phyloP scores from a whole-genome alignment of 2,888 invertebrate species.

The Aporophyla lueneburgensis region DNA sequence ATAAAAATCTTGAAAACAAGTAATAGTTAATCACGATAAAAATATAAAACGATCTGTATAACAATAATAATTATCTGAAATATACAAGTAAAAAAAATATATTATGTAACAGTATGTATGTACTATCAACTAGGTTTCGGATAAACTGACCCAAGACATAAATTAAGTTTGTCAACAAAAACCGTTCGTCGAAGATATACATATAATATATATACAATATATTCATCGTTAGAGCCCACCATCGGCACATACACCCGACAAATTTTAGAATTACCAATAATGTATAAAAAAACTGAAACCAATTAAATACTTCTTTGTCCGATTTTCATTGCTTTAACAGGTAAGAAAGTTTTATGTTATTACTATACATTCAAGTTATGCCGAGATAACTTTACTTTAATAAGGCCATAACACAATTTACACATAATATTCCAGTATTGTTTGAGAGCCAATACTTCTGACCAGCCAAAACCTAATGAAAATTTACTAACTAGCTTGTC shows the following conservation, averaged over 20 bases:
- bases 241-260: conserved; percentile 39
- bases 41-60: conserved; percentile 88
- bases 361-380: conserved; percentile 72
- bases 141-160: conserved; percentile 75
- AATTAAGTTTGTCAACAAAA: conserved; percentile 69
- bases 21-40: conserved; percentile 85
- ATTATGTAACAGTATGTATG: conserved; percentile 84
- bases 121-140: conserved; percentile 82
- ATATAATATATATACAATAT: conserved; percentile 55
- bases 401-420: conserved; percentile 85
- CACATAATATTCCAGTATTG: conserved; percentile 71
- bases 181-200: conserved; percentile 66
- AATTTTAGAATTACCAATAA: conserved; percentile 49
- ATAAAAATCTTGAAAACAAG: conserved; percentile 82
- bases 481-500: conserved; percentile 83
- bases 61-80: conserved; percentile 90
- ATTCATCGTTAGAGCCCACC: conserved; percentile 47
- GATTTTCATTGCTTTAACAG: conserved; percentile 67
- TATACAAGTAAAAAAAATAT: conserved; percentile 89
- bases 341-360: conserved; percentile 72
- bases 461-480: conserved; percentile 68
- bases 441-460: conserved; percentile 61
- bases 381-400: conserved; percentile 75
- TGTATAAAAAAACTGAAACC: conserved; percentile 50
- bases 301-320: conserved; percentile 67